These are phyloP conservation scores for Microcebus ravelobensis DNA, from an alignment of 2,113 vertebrate species.

Conservation along the genomic window DNA sequence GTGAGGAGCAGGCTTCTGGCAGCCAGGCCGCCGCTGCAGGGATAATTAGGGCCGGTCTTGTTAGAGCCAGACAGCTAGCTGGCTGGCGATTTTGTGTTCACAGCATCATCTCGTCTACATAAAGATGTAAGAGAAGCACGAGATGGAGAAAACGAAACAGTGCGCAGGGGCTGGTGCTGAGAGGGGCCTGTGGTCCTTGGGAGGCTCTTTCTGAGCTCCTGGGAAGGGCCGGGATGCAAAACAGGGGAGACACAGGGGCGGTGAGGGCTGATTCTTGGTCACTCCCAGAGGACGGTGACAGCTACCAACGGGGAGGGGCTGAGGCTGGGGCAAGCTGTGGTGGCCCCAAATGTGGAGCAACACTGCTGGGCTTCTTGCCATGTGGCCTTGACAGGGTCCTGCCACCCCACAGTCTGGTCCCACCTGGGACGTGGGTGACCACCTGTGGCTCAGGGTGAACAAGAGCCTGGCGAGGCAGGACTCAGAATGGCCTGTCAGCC, in stretches of 20 bases:
- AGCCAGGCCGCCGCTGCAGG: neutral
- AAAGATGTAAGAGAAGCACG: neutral
- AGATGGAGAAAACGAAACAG: neutral
- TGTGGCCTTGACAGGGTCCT: too few relatives aligned
- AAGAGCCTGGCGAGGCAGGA: neutral
- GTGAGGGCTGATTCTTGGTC: neutral
- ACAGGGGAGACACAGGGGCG: neutral
- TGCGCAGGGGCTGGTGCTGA: too few relatives aligned
- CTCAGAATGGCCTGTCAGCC: neutral
- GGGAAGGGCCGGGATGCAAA: neutral
- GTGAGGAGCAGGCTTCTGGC: neutral
- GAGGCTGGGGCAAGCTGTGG: neutral
- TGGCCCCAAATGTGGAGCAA: neutral
- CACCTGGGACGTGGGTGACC: too few relatives aligned
- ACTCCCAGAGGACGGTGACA: neutral
- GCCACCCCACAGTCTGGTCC: neutral
- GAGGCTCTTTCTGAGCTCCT: neutral
- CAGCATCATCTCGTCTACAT: neutral
- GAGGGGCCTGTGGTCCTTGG: accelerated
- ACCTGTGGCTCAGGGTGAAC: too few relatives aligned
- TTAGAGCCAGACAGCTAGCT: neutral
- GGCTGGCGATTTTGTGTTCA: neutral
- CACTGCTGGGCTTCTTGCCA: neutral
- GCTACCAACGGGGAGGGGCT: too few relatives aligned
- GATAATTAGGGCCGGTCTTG: neutral